Conservation (phyloP, 2,113 vertebrate genomes). For the Drymodes brunneopygia region DNA sequence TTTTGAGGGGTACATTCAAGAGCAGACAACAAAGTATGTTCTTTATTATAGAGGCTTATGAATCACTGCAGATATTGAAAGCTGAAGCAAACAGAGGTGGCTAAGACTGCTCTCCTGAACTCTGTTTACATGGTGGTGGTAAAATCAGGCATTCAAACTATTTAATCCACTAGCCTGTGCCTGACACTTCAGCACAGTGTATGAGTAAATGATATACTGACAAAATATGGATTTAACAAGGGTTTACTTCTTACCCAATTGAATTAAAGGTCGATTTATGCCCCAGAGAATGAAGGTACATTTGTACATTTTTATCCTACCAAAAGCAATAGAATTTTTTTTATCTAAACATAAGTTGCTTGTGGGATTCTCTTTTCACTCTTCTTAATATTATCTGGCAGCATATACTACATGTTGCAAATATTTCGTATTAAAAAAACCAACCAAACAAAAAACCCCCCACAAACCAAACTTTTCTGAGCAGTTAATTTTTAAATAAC, state of each 20-base stretch:
- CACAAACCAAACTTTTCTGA: neutral
- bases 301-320: neutral
- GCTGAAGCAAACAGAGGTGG: neutral
- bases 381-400: neutral
- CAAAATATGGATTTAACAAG: neutral
- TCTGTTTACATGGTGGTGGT: neutral
- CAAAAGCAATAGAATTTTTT: neutral
- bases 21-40: neutral
- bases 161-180: neutral
- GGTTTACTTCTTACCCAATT: neutral
- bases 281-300: neutral
- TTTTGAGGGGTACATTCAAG: neutral
- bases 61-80: neutral
- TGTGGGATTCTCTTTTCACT: neutral
- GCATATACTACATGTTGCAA: neutral
- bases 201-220: neutral
- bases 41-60: neutral
- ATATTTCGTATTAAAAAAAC: neutral
- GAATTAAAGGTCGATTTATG: neutral
- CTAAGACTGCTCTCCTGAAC: neutral
- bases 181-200: neutral
- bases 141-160: neutral
- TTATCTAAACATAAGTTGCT: neutral
- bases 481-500: neutral
- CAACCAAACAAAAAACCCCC: fast-evolving